These are phyloP conservation scores for Conus betulinus DNA, from an alignment of 1,140 invertebrate species.

Conservation along the genomic window DNA sequence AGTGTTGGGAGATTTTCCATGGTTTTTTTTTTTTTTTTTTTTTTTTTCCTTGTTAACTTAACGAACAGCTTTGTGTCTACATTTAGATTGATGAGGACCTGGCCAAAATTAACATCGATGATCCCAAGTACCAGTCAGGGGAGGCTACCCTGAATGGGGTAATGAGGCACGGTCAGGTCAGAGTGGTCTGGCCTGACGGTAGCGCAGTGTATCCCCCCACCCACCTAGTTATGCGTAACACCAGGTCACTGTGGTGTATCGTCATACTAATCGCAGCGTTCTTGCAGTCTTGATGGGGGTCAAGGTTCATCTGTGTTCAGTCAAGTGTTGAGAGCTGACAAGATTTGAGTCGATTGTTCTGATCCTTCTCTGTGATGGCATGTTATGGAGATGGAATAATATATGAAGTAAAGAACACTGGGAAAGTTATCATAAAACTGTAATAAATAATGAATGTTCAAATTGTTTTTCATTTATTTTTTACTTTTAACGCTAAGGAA, in stretches of 20 bases:
- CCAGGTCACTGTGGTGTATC: conserved; percentile 1
- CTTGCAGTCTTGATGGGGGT: neutral
- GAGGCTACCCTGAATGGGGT: conserved; percentile 72
- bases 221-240: neutral
- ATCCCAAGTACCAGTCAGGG: conserved; percentile 68
- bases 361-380: no score
- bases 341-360: neutral
- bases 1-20: neutral
- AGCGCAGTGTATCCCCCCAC: conserved; percentile 25
- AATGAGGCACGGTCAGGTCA: conserved; percentile 41
- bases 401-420: no score
- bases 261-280: neutral
- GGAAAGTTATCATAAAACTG: no score
- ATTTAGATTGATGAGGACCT: conserved; percentile 75
- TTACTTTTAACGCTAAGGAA: no score
- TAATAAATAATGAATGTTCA: no score
- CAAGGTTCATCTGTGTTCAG: neutral
- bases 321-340: neutral
- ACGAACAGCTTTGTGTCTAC: conserved; percentile 22
- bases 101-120: conserved; percentile 75
- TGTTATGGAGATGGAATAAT: no score
- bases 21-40: neutral
- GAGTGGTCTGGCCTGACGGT: conserved; percentile 38
- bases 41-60: neutral
- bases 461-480: no score